Base-by-base conservation (phyloP, 2,888 invertebrate genomes). In the Leucozona laternaria region DNA sequence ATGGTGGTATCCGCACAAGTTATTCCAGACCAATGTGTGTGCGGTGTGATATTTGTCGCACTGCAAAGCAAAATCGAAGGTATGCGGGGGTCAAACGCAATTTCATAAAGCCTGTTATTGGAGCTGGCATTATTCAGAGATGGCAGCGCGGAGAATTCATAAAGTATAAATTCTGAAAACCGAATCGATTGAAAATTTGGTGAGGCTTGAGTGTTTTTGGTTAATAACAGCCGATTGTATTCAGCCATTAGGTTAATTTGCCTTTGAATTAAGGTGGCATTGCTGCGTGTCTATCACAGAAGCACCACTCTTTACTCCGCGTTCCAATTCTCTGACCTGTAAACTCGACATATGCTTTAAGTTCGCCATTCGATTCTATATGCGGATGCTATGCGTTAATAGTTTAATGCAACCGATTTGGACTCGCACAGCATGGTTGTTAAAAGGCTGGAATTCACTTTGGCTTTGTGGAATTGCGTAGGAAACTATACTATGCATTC, bases 131-230 rank as follows among this genome's bases (percentile, higher is more conserved):
- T 77, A 62, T 80, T 48, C 75, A 45, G 43, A 58, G 58, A 71
- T 8, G 10, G 25, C 34, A 20, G 25, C 34, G 60, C 40, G 64
- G 71, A 71, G 50, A 82, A 50, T 85, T 81, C 76, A 76, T 79
- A 80, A 84, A 73, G 79, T 81, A 84, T 85, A 88, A 82, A 81
- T 88, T 78, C 62, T 77, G 57, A 66, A 82, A 88, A 88, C 88
- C 88, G 84, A 88, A 88, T 88, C 88, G 88, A 88, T 88, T 88
- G 88, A 88, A 88, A 88, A 85, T 88, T 88, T 89, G 88, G 89
- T 89, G 86, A 88, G 85, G 88, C 88, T 87, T 88, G 89, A 88
- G 89, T 89, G 88, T 88, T 89, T 88, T 88, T 80, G 88, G 88
- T 89, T 89, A 88, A 89, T 88, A 89, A 88, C 81, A 62, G 88